Evolutionary conservation across 2,888 invertebrate species (phyloP), one percentile per base, ranked within the genome.

Genomic region (Anticlea derivata): DNA sequence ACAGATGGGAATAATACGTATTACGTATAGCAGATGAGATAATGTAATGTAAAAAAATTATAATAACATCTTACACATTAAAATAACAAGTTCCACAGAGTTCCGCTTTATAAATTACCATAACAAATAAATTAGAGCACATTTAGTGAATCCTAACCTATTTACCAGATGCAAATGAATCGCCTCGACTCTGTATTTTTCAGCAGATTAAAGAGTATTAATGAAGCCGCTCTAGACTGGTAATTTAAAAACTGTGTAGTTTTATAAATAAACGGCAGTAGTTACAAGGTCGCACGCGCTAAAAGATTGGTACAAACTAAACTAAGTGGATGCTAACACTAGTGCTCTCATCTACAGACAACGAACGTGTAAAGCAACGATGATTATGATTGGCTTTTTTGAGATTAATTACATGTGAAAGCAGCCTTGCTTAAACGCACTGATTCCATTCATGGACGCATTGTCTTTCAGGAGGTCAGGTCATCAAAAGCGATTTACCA

Each of bases 131-230:
- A n/a, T n/a, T n/a, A 40, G 22, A 12, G 40, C 37, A 22, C 30
- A 30, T 26, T 33, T 20, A 33, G 24, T 13, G 22, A 38, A 35
- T 40, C 7, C 23, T n/a, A 39, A 50, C 31, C 31, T 10, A 46
- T 29, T 30, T 49, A 34, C 6, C 35, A 27, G 37, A 26, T 27
- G 11, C 20, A 41, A 41, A 30, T 13, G 35, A 33, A 35, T 31
- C 8, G 17, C 11, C 12, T 26, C 23, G 38, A 33, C 11, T 26
- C 10, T n/a, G 13, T 31, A 6, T 37, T 46, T 43, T 29, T 41
- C 35, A 43, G 40, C 5, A 46, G 43, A 52, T 52, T 52, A 47
- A 47, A 51, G 46, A 41, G 47, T 41, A 51, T 51, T 51, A 47
- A 47, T 40, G 46, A 46, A 40, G 17, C 29, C 8, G 27, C 26